Percentiles rank a stretch among this genome's conserved stretches.
Evolutionary conservation across 37 sponge, comb jelly and placozoan species (phyloP).

Genomic region (Diacarnus erythraeanus): DNA sequence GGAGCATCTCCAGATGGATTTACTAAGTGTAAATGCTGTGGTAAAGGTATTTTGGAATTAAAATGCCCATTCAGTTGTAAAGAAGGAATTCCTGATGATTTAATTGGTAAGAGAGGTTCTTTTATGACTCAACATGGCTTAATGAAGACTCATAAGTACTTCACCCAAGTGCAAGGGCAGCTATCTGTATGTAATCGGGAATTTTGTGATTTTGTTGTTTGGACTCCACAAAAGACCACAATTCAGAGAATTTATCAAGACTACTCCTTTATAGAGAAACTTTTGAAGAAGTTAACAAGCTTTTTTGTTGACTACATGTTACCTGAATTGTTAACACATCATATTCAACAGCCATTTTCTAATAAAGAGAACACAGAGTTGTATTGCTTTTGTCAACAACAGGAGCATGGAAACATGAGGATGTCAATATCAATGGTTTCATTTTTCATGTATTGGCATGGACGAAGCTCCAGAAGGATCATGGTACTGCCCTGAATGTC

Average conservation of each 20-base stretch:
- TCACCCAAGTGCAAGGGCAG: background rate
- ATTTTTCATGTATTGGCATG: background rate
- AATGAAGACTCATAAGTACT: background rate
- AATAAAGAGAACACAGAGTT: no score
- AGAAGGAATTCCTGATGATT: background rate
- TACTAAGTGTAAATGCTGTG: background rate
- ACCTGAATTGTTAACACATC: background rate
- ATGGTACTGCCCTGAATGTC: background rate
- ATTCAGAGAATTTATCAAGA: conserved; percentile 12
- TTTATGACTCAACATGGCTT: background rate
- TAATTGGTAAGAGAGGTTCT: background rate
- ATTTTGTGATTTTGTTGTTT: background rate
- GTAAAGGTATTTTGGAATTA: no score
- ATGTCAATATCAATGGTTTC: background rate
- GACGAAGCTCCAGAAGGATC: background rate
- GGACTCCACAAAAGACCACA: background rate
- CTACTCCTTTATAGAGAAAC: background rate
- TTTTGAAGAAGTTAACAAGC: background rate
- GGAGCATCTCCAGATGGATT: background rate
- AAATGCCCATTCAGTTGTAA: conserved; percentile 1
- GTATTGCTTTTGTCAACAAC: no score
- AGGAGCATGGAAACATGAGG: background rate
- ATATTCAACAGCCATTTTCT: background rate
- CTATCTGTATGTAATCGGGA: background rate
- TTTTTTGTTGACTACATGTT: conserved; percentile 1